Conservation (phyloP, 1,140 invertebrate genomes). For the Drosophila navojoa region DNA sequence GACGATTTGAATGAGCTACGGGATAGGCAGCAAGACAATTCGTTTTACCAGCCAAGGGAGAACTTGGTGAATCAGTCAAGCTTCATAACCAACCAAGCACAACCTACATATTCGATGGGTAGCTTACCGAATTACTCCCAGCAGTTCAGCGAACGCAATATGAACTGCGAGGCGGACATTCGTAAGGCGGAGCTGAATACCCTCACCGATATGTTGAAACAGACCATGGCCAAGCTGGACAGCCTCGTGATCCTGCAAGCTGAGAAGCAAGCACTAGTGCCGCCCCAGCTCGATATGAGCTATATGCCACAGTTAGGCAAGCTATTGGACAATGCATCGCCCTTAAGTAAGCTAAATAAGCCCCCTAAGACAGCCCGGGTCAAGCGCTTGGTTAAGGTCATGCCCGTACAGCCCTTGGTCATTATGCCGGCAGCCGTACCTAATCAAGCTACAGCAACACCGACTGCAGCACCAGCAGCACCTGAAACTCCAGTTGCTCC, state of each 20-base stretch:
- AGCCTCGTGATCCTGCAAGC: slow-evolving; percentile 22
- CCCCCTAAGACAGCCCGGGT: background rate
- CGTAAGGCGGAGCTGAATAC: background rate
- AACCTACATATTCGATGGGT: too few species aligned
- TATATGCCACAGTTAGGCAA: background rate
- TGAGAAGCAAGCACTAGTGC: background rate
- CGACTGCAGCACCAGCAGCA: background rate
- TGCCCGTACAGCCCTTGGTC: slow-evolving; percentile 53
- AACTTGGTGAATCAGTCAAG: too few species aligned
- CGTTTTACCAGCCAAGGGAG: too few species aligned
- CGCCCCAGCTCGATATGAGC: background rate
- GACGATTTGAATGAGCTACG: too few species aligned
- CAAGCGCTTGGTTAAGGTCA: slow-evolving; percentile 13
- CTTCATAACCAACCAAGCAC: too few species aligned
- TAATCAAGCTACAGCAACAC: background rate
- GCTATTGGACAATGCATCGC: background rate
- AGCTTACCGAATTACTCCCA: background rate
- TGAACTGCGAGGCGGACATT: background rate
- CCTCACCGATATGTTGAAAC: slow-evolving; percentile 39
- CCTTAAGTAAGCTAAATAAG: background rate
- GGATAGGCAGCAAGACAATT: too few species aligned
- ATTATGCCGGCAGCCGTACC: slow-evolving; percentile 13
- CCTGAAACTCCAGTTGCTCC: background rate
- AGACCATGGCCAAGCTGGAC: slow-evolving; percentile 51
- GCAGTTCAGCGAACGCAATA: background rate